Conservation (phyloP, 2,888 invertebrate species). For the Caradrina clavipalpis region DNA sequence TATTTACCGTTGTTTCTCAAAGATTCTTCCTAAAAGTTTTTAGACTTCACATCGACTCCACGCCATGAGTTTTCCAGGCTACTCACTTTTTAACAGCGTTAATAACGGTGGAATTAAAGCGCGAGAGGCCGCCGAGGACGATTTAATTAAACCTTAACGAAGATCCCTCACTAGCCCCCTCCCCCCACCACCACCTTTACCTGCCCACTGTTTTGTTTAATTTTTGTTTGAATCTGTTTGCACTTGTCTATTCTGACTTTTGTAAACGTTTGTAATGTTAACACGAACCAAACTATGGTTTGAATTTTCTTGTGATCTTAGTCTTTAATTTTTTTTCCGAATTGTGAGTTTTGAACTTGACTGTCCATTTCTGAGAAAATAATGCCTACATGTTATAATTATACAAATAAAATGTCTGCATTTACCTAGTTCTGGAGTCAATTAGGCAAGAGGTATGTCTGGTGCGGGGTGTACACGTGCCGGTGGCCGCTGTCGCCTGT, state of each 20-base stretch:
- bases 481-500: conserved; percentile 59
- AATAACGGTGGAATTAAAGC: conserved; percentile 91
- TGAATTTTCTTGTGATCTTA: conserved; percentile 8
- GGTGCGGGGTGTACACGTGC: conserved; percentile 33
- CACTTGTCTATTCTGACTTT: conserved; percentile 49
- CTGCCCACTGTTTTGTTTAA: conserved; percentile 85
- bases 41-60: conserved; percentile 62
- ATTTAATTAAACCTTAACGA: conserved; percentile 91
- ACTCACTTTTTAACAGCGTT: conserved; percentile 91
- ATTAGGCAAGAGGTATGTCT: conserved; percentile 60
- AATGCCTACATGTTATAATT: background rate
- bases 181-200: conserved; percentile 73
- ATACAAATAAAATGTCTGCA: background rate
- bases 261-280: conserved; percentile 53
- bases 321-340: background rate
- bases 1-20: background rate
- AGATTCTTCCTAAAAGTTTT: background rate
- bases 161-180: conserved; percentile 75
- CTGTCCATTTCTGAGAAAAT: background rate
- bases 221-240: conserved; percentile 83
- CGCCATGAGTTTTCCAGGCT: conserved; percentile 65
- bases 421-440: conserved; percentile 41
- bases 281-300: conserved; percentile 8
- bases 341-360: background rate
- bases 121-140: conserved; percentile 90